Evolutionary conservation across 2,113 vertebrate species (phyloP).

Genomic region (Illadopsis cleaveri): DNA sequence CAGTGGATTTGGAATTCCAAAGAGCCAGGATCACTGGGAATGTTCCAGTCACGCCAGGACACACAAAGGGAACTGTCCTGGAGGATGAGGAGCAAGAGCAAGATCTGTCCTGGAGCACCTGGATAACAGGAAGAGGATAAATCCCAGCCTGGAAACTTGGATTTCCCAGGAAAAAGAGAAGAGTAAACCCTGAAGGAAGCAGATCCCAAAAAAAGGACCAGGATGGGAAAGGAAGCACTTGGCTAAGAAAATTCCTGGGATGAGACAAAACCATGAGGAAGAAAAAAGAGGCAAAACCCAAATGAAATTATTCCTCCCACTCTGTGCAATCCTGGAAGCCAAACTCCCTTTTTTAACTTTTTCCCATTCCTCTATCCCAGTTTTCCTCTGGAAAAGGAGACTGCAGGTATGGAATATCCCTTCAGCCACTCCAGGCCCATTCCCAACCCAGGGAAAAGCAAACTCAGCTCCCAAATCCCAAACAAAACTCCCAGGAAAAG

Average conservation of each 20-base stretch:
- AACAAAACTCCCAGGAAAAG: not conserved
- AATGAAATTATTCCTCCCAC: fast-evolving
- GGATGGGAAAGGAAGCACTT: not conserved
- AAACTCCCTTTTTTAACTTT: fast-evolving
- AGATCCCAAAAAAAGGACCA: not conserved
- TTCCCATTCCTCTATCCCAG: not conserved
- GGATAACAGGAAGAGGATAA: not conserved
- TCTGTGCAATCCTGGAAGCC: not conserved
- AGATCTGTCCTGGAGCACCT: no score
- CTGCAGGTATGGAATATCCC: not conserved
- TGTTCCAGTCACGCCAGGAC: fast-evolving
- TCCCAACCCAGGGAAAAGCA: not conserved
- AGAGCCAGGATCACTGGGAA: not conserved
- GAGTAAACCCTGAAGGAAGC: not conserved
- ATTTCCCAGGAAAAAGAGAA: not conserved
- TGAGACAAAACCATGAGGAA: not conserved
- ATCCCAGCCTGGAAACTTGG: not conserved
- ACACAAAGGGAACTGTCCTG: not conserved
- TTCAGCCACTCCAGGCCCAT: not conserved
- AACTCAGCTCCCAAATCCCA: not conserved
- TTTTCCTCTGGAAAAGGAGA: not conserved
- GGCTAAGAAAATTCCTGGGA: not conserved
- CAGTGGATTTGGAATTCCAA: not conserved
- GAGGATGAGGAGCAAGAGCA: not conserved
- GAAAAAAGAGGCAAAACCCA: not conserved